Evolutionary conservation across 1,140 invertebrate genomes (phyloP), one percentile per base, ranked within the genome.

Genomic region (Kradibia gibbosae): DNA sequence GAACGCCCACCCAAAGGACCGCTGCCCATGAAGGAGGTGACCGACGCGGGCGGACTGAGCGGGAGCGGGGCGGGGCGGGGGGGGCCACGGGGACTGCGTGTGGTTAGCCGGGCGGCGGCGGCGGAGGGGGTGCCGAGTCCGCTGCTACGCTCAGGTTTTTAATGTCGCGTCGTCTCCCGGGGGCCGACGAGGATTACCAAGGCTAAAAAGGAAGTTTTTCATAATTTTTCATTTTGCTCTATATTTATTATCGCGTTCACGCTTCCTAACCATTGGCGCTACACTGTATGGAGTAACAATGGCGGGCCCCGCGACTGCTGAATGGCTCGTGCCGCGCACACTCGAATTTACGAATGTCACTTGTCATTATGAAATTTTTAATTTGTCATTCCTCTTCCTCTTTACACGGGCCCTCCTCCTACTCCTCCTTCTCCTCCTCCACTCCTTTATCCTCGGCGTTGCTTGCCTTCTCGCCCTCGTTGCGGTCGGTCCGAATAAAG

Each of bases 181-280:
- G 88, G 89, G 88, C 88, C 89, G 87, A 87, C 89, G 87, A 89
- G 89, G 89, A 91, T 91, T 91, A 90, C 90, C 87, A 87, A 88
- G 89, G 89, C 88, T 90, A 91, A 91, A 91, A 91, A 91, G 90
- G 89, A 91, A 91, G 90, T 91, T 91, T 91, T 91, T 91, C 90
- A 91, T 91, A 91, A 91, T 91, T 91, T 91, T 91, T 91, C 90
- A 91, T 91, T 91, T 91, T 91, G n/a, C 90, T 90, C 90, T 90
- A 91, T 91, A 91, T 91, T 91, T 91, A 91, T 91, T 91, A 91
- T 91, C 89, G 87, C 86, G 60, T 45, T 48, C 25, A 87, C 89
- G 88, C 89, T 90, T 91, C 89, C 90, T 90, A 90, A 90, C 90
- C 88, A 86, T 84, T 84, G 86, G 87, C 25, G 74, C 45, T 60